Evolutionary conservation across 2,888 invertebrate species (phyloP), one percentile per base, ranked within the genome.

Genomic region (Ischnus inquisitorius): DNA sequence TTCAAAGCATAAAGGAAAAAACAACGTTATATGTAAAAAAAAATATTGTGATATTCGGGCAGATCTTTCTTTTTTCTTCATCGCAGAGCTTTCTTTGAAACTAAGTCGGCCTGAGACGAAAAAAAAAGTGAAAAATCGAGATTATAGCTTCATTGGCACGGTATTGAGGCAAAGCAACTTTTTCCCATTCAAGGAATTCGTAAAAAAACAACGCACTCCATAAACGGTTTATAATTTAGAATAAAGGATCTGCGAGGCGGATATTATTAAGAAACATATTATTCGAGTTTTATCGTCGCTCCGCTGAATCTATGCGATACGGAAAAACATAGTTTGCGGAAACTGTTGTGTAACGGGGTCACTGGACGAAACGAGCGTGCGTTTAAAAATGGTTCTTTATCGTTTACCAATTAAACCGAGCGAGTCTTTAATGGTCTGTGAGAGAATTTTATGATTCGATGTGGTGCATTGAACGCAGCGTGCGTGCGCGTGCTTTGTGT

Each of bases 401-500:
- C 71, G 57, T 72, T 74, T 68, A 54, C 46, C 74, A 79, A 83
- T 79, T 64, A 75, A 79, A 71, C 69, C 64, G 62, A 69, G 41
- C 16, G 28, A 28, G 64, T 71, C 54, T 71, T 46, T 54, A 83
- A 79, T 79, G 75, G 67, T 62, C 69, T 22, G 80, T 54, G 41
- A 65, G 57, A 54, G 69, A 71, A 75, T 75, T 79, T 79, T 71
- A 67, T 64, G 60, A 72, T 25, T 28, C 43, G 43, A 46, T 46
- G 43, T 28, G 54, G 43, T 19, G 43, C 57, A 41, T 39, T 72
- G 22, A 19, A 8, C 25, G 57, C 6, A 14, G 48, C 48, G 5
- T 4, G 16, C 34, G 16, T 28, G 6, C 25, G 48, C 28, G 43
- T 28, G 39, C 54, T 54, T 54, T 19, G 57, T 57, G 41, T 72